Evolutionary conservation across 1,140 invertebrate species (phyloP), one percentile per base, ranked within the genome.

Genomic region (Watersipora subatra): DNA sequence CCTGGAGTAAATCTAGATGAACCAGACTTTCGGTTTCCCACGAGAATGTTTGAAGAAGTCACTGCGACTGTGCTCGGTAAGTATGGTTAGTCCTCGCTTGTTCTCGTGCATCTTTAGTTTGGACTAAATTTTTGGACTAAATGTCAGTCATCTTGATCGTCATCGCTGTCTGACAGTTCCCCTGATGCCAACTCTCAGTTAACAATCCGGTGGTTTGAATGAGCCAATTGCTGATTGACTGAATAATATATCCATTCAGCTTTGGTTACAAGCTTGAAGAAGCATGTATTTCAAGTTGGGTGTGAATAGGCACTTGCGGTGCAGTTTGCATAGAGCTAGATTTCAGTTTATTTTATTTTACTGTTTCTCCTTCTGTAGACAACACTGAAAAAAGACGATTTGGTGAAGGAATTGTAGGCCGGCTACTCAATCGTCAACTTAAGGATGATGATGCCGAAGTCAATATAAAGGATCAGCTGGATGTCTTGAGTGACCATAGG

Each of bases 401-500:
- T 74, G 90, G 90, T 61, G 89, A 90, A 87, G 90, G 90, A 57
- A 84, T 91, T 70, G 84, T 91, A 58, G 89, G 90, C 30, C 82
- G 85, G 72, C 83, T 90, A 70, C 88, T 90, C 71, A 85, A 88
- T 85, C 88, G 83, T 66, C 78, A 72, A 61, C 75, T 80, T 55
- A 68, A 73, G 3, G 77, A 76, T 30, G 68, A 73, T 63, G 70
- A 79, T 24, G 84, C 89, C 55, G 27, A 59, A 24, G 83, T 85
- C 7, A 84, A 87, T 63, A 84, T 91, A 1, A 86, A 84, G 65
- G 84, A 86, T 64, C 89, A 94, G 76, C 76, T 97, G 67, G 91
- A 95, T 73, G 89, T 94, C 74, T 84, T 95, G 73, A 89, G 92
- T 73, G 93, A 97, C 81, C 89, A 95, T 79, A 85, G 80, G 81